A percentile compares a stretch with the other conserved stretches of the same genome.
phyloP scores from a whole-genome alignment of 1,140 invertebrate genomes.

The Eueides isabella region DNA sequence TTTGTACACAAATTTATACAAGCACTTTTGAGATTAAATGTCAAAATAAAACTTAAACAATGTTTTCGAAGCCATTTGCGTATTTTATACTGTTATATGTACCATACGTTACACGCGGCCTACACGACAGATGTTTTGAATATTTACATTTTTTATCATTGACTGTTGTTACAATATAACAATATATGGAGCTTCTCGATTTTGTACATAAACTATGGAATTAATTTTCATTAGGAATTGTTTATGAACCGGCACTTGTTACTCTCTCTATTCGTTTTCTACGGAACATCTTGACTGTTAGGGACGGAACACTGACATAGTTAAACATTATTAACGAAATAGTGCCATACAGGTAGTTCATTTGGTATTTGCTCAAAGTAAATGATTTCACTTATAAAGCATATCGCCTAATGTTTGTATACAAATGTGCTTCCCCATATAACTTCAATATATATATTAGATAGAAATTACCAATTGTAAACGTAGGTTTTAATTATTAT shows the following conservation, averaged over 20 bases:
- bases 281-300: not conserved
- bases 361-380: slow-evolving; percentile 38
- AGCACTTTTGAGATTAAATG: not conserved
- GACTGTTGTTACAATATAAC: not conserved
- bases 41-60: not conserved
- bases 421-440: slow-evolving; percentile 27
- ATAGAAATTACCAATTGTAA: not conserved
- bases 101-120: not conserved
- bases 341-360: slow-evolving; percentile 33
- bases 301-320: not conserved
- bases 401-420: slow-evolving; percentile 2
- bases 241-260: slow-evolving; percentile 1
- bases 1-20: slow-evolving; percentile 8
- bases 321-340: slow-evolving; percentile 27
- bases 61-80: not conserved
- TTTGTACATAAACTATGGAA: not conserved
- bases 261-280: not conserved
- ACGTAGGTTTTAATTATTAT: slow-evolving; percentile 4
- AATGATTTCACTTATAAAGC: not conserved
- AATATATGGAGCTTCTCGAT: not conserved
- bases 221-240: not conserved
- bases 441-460: slow-evolving; percentile 13
- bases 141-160: not conserved
- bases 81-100: slow-evolving; percentile 6
- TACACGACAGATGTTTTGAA: not conserved